These are phyloP conservation scores for Scaptomyza montana DNA, from an alignment of 1,140 invertebrate species.

Conservation along the genomic window DNA sequence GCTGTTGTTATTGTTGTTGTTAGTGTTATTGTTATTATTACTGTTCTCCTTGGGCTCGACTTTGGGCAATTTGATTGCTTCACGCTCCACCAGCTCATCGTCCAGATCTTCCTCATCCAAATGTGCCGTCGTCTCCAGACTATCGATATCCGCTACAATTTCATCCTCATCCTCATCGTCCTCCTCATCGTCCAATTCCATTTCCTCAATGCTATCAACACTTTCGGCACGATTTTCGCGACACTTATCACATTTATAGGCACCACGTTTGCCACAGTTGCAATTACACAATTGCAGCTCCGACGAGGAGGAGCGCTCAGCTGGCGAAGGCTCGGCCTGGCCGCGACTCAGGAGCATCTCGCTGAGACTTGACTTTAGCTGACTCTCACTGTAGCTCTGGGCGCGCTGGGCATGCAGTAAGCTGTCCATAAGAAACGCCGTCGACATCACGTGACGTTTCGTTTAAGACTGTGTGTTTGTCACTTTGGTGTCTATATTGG, in stretches of 20 bases:
- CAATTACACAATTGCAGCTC: conserved; percentile 48
- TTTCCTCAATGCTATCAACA: conserved; percentile 73
- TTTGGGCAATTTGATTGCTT: conserved; percentile 74
- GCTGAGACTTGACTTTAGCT: conserved; percentile 68
- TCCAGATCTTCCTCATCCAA: conserved; percentile 66
- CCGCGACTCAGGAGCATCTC: conserved; percentile 68
- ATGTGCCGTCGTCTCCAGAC: conserved; percentile 60
- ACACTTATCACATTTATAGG: conserved; percentile 83
- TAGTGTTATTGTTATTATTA: conserved; percentile 11
- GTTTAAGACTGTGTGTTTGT: background rate
- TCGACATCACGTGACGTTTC: conserved; percentile 66
- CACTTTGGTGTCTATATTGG: conserved; percentile 18
- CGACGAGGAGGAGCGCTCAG: conserved; percentile 15
- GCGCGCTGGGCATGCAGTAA: conserved; percentile 74
- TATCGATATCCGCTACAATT: conserved; percentile 70
- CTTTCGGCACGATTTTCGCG: conserved; percentile 67
- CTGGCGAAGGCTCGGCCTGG: conserved; percentile 17
- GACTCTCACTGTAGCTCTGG: conserved; percentile 70
- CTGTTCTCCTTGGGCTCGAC: conserved; percentile 64
- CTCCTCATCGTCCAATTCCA: conserved; percentile 72
- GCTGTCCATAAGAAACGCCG: conserved; percentile 79
- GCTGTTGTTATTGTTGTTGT: conserved; percentile 13
- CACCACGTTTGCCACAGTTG: conserved; percentile 67
- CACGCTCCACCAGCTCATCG: conserved; percentile 60
- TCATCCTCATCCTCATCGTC: conserved; percentile 73